These are phyloP conservation scores for Crotalus tigris DNA, from an alignment of 2,113 vertebrate genomes.

Conservation along the genomic window DNA sequence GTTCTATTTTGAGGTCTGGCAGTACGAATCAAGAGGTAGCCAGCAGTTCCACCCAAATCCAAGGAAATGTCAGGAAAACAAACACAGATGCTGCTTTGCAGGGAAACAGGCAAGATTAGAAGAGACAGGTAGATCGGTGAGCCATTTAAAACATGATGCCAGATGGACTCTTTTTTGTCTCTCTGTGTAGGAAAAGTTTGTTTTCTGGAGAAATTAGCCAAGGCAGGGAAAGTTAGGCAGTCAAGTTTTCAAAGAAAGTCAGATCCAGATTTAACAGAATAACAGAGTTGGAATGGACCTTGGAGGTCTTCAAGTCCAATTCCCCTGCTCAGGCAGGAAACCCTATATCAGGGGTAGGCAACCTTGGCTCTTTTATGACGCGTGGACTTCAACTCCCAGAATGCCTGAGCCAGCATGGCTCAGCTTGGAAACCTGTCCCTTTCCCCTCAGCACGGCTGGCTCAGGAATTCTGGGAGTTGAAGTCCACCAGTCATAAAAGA, in stretches of 20 bases:
- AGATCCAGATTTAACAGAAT: not conserved
- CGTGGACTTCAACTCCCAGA: no score
- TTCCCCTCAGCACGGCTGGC: no score
- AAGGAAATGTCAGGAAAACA: conserved; percentile 3
- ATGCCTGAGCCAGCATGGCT: no score
- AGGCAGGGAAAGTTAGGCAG: not conserved
- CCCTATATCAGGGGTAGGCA: no score
- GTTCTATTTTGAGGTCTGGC: conserved; percentile 11
- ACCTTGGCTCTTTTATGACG: no score
- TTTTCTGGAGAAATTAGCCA: not conserved
- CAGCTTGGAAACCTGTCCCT: no score
- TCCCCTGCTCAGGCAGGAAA: no score
- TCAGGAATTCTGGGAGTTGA: no score
- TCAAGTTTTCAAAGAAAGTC: not conserved
- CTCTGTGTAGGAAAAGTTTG: not conserved
- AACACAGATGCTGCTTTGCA: not conserved
- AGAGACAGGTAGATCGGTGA: not conserved
- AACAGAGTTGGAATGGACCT: no score
- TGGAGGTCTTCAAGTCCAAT: no score
- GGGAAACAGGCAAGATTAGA: not conserved
- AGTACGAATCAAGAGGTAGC: not conserved
- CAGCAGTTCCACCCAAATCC: not conserved
- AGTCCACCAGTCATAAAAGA: no score
- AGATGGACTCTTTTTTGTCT: not conserved
- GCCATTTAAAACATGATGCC: not conserved